These are phyloP conservation scores for Plestiodon gilberti DNA, from an alignment of 2,113 vertebrate genomes.

Conservation along the genomic window DNA sequence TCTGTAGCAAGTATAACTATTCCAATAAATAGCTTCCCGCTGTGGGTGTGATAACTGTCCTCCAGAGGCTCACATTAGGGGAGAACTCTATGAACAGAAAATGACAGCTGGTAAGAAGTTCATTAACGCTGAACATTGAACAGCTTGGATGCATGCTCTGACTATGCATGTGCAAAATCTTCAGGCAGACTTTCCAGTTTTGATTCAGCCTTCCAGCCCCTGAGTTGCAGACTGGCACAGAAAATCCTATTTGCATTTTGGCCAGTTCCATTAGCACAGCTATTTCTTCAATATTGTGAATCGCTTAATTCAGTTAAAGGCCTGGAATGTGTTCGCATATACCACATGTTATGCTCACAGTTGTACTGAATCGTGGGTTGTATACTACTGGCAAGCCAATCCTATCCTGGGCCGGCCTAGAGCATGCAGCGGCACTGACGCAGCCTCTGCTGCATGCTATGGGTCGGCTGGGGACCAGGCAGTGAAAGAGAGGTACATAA, in stretches of 20 bases:
- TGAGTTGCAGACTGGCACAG: background rate
- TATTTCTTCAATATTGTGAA: background rate
- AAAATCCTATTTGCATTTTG: background rate
- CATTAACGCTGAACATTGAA: conserved; percentile 17
- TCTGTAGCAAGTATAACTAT: background rate
- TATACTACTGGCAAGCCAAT: too few relatives aligned
- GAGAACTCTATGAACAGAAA: background rate
- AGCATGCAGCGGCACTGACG: too few relatives aligned
- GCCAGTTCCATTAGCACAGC: background rate
- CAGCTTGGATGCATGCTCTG: background rate
- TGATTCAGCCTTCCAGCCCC: background rate
- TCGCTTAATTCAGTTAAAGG: background rate
- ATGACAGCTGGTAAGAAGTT: conserved; percentile 8
- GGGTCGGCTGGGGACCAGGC: too few relatives aligned
- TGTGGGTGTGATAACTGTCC: conserved; percentile 19
- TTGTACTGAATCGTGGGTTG: background rate
- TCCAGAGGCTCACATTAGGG: background rate
- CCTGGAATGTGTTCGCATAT: background rate
- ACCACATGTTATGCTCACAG: background rate
- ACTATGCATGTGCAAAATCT: background rate
- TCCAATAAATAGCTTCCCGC: conserved; percentile 20
- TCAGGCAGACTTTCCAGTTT: background rate
- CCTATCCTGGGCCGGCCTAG: too few relatives aligned
- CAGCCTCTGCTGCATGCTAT: too few relatives aligned
- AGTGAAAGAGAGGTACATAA: too few relatives aligned